Base-by-base conservation (phyloP, 2,797 vertebrate genomes). In the Muscicapa comitata region DNA sequence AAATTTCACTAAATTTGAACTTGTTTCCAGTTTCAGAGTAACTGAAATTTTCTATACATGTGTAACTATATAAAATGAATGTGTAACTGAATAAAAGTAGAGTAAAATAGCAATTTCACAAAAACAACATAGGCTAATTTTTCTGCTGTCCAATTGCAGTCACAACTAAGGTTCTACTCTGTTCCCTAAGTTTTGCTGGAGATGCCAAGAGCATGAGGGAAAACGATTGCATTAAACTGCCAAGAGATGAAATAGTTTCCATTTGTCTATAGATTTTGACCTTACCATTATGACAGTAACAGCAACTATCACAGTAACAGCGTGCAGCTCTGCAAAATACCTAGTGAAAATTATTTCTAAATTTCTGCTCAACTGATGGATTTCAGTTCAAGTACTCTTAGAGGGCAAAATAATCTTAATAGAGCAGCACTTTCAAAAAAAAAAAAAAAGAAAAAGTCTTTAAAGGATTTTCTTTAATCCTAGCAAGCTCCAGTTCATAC, bases 401-500 rank as follows among this genome's bases (percentile, higher is more conserved):
- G 55, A 91, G 78, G 81, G 63, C 84, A 93, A 82, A 94, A 75
- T 91, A 94, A 92, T 90, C 80, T 84, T 86, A 93, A 86, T 55
- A 92, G 71, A 85, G 71, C 71, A 89, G 86, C 70, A 48, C 28
- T 90, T 85, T 7, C 1, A 9, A 16, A 59, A 45, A 23, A 45
- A 65, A 38, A 38, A 38, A 38, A 38, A 38, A 38, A 38, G 5
- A 38, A 38, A 37, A 37, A 29, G 17, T 42, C 65, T 89, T 80
- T 57, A 90, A 84, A 92, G 77, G 86, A 82, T 93, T 97, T 91
- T 88, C 66, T 88, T 86, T 95, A 94, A 90, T 95, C 80, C 90
- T 89, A 55, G 63, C 59, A 88, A 94, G 73, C 71, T 76, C 80
- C 45, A 50, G 71, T 90, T 96, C 77, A 95, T 77, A n/a, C 74